These are phyloP conservation scores for Itoplectis maculator DNA, from an alignment of 2,888 invertebrate species.

Conservation along the genomic window DNA sequence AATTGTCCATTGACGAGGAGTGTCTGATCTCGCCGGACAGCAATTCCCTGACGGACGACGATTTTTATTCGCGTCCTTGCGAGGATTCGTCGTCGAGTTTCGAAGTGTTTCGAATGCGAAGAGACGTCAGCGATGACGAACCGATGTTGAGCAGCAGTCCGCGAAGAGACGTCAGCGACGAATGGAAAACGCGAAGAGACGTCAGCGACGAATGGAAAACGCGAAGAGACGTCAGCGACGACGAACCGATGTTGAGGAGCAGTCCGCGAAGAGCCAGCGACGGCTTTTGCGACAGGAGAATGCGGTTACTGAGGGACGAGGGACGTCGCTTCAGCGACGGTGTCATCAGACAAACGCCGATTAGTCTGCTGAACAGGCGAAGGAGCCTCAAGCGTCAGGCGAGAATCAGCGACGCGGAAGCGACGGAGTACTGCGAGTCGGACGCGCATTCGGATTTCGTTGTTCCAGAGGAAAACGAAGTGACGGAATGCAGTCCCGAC, in stretches of 20 bases:
- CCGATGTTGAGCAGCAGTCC: conserved; percentile 20
- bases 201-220: conserved; percentile 6
- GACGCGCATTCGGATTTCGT: conserved; percentile 36
- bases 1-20: conserved; percentile 70
- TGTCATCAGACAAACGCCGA: conserved; percentile 56
- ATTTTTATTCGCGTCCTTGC: conserved; percentile 26
- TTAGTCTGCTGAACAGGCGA: conserved; percentile 68
- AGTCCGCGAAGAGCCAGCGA: conserved; percentile 75
- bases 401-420: conserved; percentile 75
- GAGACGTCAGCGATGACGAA: conserved; percentile 11
- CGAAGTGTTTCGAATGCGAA: conserved; percentile 10
- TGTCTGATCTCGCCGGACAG: conserved; percentile 39
- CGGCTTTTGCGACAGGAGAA: conserved; percentile 68
- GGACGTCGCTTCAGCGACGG: conserved; percentile 78
- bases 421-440: conserved; percentile 46
- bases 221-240: conserved; percentile 6
- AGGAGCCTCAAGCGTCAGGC: conserved; percentile 79
- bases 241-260: conserved; percentile 20
- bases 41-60: conserved; percentile 37
- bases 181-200: neutral
- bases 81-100: conserved; percentile 28
- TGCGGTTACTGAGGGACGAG: conserved; percentile 61
- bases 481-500: neutral
- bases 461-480: conserved; percentile 32
- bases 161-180: conserved; percentile 71